A percentile compares a stretch with the other conserved stretches of the same genome.
phyloP scores from a whole-genome alignment of 2,113 vertebrate genomes.

The Oriolus oriolus region DNA sequence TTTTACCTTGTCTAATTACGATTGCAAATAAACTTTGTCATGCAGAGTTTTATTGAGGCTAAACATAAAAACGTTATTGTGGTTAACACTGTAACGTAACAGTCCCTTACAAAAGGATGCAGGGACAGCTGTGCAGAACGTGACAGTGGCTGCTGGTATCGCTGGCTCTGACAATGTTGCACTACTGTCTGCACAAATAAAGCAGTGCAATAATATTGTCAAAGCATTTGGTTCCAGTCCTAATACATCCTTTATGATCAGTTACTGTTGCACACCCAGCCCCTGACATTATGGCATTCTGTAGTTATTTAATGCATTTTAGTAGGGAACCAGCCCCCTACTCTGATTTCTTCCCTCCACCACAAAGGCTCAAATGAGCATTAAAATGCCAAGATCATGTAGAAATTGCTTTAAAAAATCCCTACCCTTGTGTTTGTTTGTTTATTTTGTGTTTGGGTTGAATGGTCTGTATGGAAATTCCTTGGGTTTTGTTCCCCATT shows the following conservation, averaged over 20 bases:
- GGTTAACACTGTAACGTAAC: constrained; percentile 35
- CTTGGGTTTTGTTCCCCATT: constrained; percentile 31
- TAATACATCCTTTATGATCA: constrained; percentile 58
- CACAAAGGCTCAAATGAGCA: background rate
- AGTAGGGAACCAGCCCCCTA: background rate
- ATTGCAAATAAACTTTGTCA: constrained; percentile 48
- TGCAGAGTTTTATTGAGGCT: constrained; percentile 45
- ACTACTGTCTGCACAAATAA: constrained; percentile 91
- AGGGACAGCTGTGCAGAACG: constrained; percentile 56
- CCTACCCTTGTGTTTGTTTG: background rate
- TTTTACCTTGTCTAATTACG: constrained; percentile 30
- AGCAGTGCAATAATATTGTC: constrained; percentile 99
- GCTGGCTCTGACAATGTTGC: constrained; percentile 92
- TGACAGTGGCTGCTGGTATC: constrained; percentile 79
- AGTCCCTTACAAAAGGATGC: constrained; percentile 55
- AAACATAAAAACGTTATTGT: constrained; percentile 47
- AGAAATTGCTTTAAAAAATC: background rate
- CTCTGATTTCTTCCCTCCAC: background rate
- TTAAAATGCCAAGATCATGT: background rate
- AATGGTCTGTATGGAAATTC: constrained; percentile 18
- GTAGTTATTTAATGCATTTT: constrained; percentile 33
- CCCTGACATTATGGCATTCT: constrained; percentile 33
- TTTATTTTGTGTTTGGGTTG: constrained; percentile 36
- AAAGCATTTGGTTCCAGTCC: constrained; percentile 87
- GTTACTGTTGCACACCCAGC: constrained; percentile 58